Percentiles rank a stretch among this genome's conserved stretches.
phyloP scores from a whole-genome alignment of 2,113 vertebrate genomes.

The Coreoperca whiteheadi region DNA sequence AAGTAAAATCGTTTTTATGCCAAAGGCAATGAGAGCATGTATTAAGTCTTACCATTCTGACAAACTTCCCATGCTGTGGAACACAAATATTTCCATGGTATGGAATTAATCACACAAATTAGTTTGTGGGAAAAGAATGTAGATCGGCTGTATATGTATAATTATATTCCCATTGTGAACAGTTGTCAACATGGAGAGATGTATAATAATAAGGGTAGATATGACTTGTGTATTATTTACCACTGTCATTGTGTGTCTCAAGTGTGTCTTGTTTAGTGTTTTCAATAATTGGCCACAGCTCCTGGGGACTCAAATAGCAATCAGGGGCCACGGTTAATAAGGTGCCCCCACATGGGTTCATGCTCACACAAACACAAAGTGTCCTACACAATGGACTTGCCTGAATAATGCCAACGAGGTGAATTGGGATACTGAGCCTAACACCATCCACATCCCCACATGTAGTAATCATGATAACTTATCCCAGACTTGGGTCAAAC shows the following conservation, averaged over 20 bases:
- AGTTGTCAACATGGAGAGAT: slow-evolving; percentile 66
- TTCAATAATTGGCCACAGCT: slow-evolving; percentile 55
- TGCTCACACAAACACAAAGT: slow-evolving; percentile 11
- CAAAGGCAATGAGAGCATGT: slow-evolving; percentile 18
- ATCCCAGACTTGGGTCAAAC: background rate
- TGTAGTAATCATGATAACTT: slow-evolving; percentile 13
- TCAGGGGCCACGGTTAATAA: slow-evolving; percentile 31
- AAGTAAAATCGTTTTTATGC: slow-evolving; percentile 36
- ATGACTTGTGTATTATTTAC: slow-evolving; percentile 69
- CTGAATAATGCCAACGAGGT: slow-evolving; percentile 23
- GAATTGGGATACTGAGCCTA: slow-evolving; percentile 7
- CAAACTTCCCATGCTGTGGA: slow-evolving; percentile 41
- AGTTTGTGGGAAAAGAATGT: slow-evolving; percentile 31
- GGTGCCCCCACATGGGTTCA: slow-evolving; percentile 8
- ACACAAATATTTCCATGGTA: slow-evolving; percentile 53
- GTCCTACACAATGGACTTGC: slow-evolving; percentile 1
- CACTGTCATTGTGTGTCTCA: slow-evolving; percentile 33
- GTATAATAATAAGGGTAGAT: slow-evolving; percentile 68
- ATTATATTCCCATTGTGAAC: slow-evolving; percentile 64
- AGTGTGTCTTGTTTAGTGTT: slow-evolving; percentile 49
- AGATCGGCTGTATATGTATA: slow-evolving; percentile 34
- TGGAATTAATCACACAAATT: slow-evolving; percentile 70
- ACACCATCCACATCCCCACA: background rate
- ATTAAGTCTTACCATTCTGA: slow-evolving; percentile 27
- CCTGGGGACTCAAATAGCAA: slow-evolving; percentile 15